Evolutionary conservation across 2,797 vertebrate genomes (phyloP), one percentile per base, ranked within the genome.

Genomic region (Dermochelys coriacea): DNA sequence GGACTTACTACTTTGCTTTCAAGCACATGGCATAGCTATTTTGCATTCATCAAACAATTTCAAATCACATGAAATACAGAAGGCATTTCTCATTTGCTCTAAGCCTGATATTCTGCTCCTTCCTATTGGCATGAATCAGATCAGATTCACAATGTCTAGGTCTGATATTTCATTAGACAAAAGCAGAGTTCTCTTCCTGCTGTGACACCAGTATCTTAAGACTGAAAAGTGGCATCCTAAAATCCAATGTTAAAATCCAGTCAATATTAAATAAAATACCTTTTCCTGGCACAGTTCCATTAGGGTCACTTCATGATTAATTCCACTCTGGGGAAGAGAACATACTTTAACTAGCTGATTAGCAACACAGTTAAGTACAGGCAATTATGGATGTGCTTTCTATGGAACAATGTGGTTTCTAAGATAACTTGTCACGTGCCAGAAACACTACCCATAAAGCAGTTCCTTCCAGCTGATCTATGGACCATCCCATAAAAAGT

Each of bases 361-460:
- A 45, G 1, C 2, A 18, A 25, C 61, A 18, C 77, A 6, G 14
- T 9, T 59, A 68, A 3, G 3, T 6, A 29, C 49, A 54, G 82
- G 45, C 59, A 77, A 52, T 52, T 75, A 51, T 27, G 18, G n/a
- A 41, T 71, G n/a, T 12, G n/a, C n/a, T 71, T 71, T 71, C n/a
- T 68, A 19, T 37, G 21, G 61, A 50, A 5, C 1, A 31, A 89
- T 75, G 12, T 1, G 51, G 74, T 80, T 78, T 37, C 81, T 81
- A 75, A 80, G 68, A 52, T 37, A 84, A 78, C 64, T 29, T 3
- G 4, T 47, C 4, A 23, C 29, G 84, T 84, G 29, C 50, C 1
- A 5, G 59, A 49, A 45, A 8, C 0, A 2, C 0, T 2, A n/a
- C 51, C n/a, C 16, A 51, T 88, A 41, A 83, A 5, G 10, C 12